Evolutionary conservation across 1,140 invertebrate species (phyloP).

Genomic region (Microplitis demolitor): DNA sequence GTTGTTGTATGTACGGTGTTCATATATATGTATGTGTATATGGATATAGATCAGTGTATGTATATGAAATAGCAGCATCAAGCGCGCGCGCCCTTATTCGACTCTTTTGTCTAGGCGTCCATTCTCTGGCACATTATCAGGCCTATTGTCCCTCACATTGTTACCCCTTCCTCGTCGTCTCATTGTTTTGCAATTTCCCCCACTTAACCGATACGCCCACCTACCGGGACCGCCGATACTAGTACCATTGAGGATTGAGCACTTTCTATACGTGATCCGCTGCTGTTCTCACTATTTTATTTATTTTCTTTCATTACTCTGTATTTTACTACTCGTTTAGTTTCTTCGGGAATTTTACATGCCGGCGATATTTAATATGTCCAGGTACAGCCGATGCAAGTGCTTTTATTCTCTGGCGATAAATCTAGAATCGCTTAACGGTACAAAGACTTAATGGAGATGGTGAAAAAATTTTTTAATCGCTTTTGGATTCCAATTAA

Average conservation of each 20-base stretch:
- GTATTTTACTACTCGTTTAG: too few relatives aligned
- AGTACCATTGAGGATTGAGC: slow-evolving; percentile 4
- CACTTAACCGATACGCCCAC: slow-evolving; percentile 60
- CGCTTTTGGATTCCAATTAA: too few relatives aligned
- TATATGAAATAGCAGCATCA: background rate
- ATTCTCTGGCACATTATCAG: slow-evolving; percentile 62
- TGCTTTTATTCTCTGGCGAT: too few relatives aligned
- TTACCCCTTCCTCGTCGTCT: slow-evolving; percentile 53
- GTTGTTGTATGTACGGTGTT: background rate
- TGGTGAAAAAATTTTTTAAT: background rate
- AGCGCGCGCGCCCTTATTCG: slow-evolving; percentile 53
- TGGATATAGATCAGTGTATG: slow-evolving; percentile 1
- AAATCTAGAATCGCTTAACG: too few relatives aligned
- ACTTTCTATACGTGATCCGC: background rate
- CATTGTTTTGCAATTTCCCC: slow-evolving; percentile 63
- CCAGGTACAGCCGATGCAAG: too few relatives aligned
- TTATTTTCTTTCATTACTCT: too few relatives aligned
- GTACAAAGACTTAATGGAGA: too few relatives aligned
- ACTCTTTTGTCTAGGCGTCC: slow-evolving; percentile 62
- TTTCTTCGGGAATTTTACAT: too few relatives aligned
- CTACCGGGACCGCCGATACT: slow-evolving; percentile 32
- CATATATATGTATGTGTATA: background rate
- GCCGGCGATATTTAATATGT: too few relatives aligned
- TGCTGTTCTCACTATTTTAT: background rate
- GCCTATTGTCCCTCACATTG: slow-evolving; percentile 62